A percentile compares a stretch with the other conserved stretches of the same genome.
These are phyloP conservation scores for Caenorhabditis becei DNA, from an alignment of 2,888 invertebrate genomes.

Conservation along the genomic window DNA sequence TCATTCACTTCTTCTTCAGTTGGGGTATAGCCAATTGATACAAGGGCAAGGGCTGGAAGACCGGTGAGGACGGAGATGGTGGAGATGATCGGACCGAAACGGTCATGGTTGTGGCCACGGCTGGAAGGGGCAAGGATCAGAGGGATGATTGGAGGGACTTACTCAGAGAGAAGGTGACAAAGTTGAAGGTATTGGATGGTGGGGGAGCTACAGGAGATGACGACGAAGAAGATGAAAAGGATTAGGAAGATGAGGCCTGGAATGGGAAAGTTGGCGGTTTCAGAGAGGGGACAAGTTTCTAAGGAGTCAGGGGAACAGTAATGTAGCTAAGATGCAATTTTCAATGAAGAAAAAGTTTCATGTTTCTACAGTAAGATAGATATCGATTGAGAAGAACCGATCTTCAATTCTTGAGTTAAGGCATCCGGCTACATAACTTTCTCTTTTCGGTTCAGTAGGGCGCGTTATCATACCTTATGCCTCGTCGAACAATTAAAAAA, in stretches of 20 bases:
- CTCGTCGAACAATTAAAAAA: no score
- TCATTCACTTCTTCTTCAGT: constrained; percentile 8
- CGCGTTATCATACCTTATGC: no score
- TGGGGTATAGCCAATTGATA: constrained; percentile 25
- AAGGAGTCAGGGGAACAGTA: no score
- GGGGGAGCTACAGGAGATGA: constrained; percentile 44
- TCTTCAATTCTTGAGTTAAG: no score
- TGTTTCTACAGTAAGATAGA: no score
- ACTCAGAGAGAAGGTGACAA: constrained; percentile 37
- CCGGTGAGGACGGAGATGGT: constrained; percentile 34
- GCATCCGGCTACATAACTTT: no score
- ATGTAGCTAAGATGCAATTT: no score
- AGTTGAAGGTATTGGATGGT: constrained; percentile 47
- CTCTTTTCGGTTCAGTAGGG: no score
- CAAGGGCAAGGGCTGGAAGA: constrained; percentile 29
- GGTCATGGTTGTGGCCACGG: constrained; percentile 17
- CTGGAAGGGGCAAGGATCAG: constrained; percentile 8
- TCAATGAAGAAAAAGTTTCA: no score
- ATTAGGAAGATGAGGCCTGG: constrained; percentile 32
- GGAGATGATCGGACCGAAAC: constrained; percentile 38
- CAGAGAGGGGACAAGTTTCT: no score
- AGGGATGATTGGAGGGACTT: constrained; percentile 11
- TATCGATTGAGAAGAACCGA: no score
- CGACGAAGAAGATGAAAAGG: constrained; percentile 47
- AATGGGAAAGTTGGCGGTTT: not conserved